Conservation (phyloP, 2,113 vertebrate genomes). For the Melanocharis versteri region DNA sequence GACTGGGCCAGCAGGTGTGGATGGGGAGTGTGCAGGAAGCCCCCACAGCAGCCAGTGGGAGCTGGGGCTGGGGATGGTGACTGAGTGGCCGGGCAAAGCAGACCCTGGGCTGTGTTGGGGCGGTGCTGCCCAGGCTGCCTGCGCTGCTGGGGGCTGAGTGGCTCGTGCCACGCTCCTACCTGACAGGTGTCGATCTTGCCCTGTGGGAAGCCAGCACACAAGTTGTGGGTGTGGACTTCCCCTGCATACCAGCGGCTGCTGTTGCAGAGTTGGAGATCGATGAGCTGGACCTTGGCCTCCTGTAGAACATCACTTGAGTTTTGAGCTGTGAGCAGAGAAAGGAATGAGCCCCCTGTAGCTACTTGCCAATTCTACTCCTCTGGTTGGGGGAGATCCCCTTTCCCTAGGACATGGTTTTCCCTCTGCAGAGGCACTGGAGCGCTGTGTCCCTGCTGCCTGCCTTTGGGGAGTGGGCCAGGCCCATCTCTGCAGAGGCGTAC, state of each 20-base stretch:
- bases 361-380: neutral
- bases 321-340: neutral
- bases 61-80: too few species aligned
- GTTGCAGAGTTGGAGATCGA: neutral
- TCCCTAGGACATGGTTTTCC: too few species aligned
- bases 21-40: too few species aligned
- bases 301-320: rapidly evolving
- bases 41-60: too few species aligned
- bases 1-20: too few species aligned
- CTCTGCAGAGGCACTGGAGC: too few species aligned
- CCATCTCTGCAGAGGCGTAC: too few species aligned
- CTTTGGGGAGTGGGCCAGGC: too few species aligned
- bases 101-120: too few species aligned
- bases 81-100: too few species aligned
- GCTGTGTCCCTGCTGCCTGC: too few species aligned
- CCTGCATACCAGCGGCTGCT: neutral
- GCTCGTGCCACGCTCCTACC: rapidly evolving
- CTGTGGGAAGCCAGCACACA: neutral
- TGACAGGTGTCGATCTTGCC: rapidly evolving
- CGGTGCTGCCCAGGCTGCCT: neutral
- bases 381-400: too few species aligned
- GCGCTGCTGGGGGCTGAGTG: neutral
- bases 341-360: neutral
- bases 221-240: neutral
- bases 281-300: neutral